Evolutionary conservation across 2,113 vertebrate species (phyloP), one percentile per base, ranked within the genome.

Genomic region (Strigops habroptila): DNA sequence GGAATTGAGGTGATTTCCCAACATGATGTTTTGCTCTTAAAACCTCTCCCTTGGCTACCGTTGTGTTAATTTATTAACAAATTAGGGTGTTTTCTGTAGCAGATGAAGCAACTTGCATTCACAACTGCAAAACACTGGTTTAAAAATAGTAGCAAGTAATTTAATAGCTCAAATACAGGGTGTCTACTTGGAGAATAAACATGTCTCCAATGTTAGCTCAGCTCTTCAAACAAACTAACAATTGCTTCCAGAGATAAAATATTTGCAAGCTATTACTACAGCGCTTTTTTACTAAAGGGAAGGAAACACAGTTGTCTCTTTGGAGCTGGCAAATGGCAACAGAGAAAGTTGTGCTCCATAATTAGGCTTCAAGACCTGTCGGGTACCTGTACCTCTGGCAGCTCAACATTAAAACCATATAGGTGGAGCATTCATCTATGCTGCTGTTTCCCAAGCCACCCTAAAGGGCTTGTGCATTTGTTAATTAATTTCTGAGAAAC

Each of bases 171-270:
- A 49, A 88, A 88, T 57, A 48, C 33, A 65, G 71, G 10, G 78
- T 95, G 63, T 93, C 83, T 91, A 10, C 93, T 91, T 76, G 77
- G 67, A 94, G 41, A 91, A 68, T 76, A 86, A 93, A 86, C 44
- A 55, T 18, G 74, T 95, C 83, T 87, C 53, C 86, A 60, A 43
- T 52, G 86, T 92, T 94, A 92, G 88, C 73, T 94, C 77, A 94
- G 93, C 90, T 86, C 86, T 95, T 93, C 86, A 95, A 96, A 82
- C 91, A 93, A 94, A 76, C 39, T 53, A 65, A 77, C 95, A 94
- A 95, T 95, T 94, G 75, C 75, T 96, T 91, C 64, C 93, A 94
- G 91, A 70, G 74, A 67, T 52, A 93, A 95, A 95, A 92, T 77
- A 93, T 78, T 96, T 95, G 90, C 93, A 94, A 83, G 76, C 83